A percentile compares a stretch with the other conserved stretches of the same genome.
phyloP scores from a whole-genome alignment of 2,888 invertebrate species.

The Phasia obesa region DNA sequence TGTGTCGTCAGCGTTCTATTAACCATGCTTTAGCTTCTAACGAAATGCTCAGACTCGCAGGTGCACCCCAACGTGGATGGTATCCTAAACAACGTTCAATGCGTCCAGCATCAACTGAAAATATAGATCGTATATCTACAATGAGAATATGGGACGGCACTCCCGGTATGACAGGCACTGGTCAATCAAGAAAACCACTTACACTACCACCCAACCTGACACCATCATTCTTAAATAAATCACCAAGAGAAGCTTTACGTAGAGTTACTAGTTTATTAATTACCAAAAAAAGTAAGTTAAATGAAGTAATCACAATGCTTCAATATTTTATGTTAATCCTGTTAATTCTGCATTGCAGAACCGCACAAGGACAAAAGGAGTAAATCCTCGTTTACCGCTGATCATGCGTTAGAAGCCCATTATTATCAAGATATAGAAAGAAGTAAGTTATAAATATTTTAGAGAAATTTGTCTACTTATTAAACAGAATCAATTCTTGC shows the following conservation, averaged over 20 bases:
- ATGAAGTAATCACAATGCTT: not conserved
- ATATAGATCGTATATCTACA: constrained; percentile 88
- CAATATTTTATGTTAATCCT: not conserved
- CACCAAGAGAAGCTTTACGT: constrained; percentile 92
- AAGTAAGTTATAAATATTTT: constrained; percentile 34
- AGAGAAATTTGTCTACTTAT: not conserved
- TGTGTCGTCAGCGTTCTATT: constrained; percentile 83
- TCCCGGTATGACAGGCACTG: constrained; percentile 82
- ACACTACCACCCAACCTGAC: constrained; percentile 94
- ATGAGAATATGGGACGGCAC: constrained; percentile 83
- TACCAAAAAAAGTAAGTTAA: constrained; percentile 86
- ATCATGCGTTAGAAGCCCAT: constrained; percentile 63
- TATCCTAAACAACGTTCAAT: constrained; percentile 88
- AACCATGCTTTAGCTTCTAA: constrained; percentile 86
- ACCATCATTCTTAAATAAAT: constrained; percentile 94
- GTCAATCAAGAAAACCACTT: constrained; percentile 88
- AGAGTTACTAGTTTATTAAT: constrained; percentile 95
- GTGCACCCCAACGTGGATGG: constrained; percentile 93
- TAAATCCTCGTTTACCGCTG: constrained; percentile 62
- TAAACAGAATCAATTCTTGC: not conserved
- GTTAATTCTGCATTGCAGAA: constrained; percentile 24
- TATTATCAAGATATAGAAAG: constrained; percentile 68
- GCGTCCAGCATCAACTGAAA: constrained; percentile 93
- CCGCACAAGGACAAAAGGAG: constrained; percentile 59
- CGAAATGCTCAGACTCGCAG: constrained; percentile 90